Evolutionary conservation across 1,140 invertebrate genomes (phyloP).

Genomic region (Agrypnia vestita): DNA sequence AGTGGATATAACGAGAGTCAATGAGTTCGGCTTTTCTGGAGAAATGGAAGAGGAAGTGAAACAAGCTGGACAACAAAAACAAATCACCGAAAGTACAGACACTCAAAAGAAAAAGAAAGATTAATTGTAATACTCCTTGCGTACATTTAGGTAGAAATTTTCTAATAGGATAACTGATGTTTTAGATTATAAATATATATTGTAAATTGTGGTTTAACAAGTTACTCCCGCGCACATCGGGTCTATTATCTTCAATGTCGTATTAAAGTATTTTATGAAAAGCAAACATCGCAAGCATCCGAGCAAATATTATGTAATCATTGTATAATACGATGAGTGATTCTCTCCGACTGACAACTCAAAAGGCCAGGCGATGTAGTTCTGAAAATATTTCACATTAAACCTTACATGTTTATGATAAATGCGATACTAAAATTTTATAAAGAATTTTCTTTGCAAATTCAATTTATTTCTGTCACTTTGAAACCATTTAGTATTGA

Average conservation of each 20-base stretch:
- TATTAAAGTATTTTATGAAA: neutral
- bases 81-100: slow-evolving; percentile 64
- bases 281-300: neutral
- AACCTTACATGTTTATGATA: neutral
- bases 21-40: slow-evolving; percentile 95
- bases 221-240: neutral
- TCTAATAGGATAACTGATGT: slow-evolving; percentile 1
- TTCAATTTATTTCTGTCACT: no score
- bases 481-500: no score
- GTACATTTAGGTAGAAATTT: slow-evolving; percentile 22
- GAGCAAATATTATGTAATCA: slow-evolving; percentile 20
- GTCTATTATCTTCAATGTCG: neutral
- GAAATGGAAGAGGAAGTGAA: slow-evolving; percentile 78
- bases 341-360: neutral
- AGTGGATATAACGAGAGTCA: slow-evolving; percentile 93
- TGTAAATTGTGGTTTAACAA: slow-evolving; percentile 4
- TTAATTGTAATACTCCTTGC: neutral
- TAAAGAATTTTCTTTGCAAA: neutral
- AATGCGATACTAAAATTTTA: neutral
- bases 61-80: slow-evolving; percentile 52
- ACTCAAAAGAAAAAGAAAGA: slow-evolving; percentile 70
- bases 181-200: neutral
- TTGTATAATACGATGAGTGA: neutral
- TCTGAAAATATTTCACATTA: slow-evolving; percentile 7
- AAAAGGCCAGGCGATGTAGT: neutral